A percentile compares a stretch with the other conserved stretches of the same genome.
These are phyloP conservation scores for Naja naja DNA, from an alignment of 2,113 vertebrate genomes.

Conservation along the genomic window DNA sequence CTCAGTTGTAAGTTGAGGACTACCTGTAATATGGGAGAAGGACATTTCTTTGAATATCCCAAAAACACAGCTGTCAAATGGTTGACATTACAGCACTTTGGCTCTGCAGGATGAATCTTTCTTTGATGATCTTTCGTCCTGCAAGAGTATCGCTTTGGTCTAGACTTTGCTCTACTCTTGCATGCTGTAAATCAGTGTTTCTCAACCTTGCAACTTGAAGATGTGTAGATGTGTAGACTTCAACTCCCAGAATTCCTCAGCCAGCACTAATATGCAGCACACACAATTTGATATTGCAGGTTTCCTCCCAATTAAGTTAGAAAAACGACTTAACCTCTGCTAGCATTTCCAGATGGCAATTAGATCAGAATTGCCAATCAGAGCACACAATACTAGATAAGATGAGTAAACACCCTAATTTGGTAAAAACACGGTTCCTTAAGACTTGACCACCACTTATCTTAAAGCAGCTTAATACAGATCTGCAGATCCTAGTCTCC, in stretches of 20 bases:
- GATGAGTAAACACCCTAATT: not conserved
- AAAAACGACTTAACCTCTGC: not conserved
- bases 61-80: not conserved
- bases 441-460: not conserved
- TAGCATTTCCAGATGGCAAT: not conserved
- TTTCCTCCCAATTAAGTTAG: not conserved
- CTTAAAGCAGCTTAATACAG: not conserved
- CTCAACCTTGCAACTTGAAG: not conserved
- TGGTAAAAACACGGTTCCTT: not conserved
- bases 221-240: not conserved
- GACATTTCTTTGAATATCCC: not conserved
- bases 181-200: not conserved
- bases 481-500: not conserved
- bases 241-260: not conserved
- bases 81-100: not conserved
- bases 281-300: not conserved
- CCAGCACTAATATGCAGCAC: not conserved
- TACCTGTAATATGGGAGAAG: not conserved
- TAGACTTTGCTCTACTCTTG: not conserved
- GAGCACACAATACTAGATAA: not conserved
- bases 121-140: not conserved
- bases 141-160: not conserved
- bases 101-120: not conserved
- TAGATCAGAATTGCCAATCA: not conserved
- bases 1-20: not conserved